Percentiles rank a stretch among this genome's conserved stretches.
Conservation (phyloP, 2,113 vertebrate species). For the Pseudorectes ferrugineus region DNA sequence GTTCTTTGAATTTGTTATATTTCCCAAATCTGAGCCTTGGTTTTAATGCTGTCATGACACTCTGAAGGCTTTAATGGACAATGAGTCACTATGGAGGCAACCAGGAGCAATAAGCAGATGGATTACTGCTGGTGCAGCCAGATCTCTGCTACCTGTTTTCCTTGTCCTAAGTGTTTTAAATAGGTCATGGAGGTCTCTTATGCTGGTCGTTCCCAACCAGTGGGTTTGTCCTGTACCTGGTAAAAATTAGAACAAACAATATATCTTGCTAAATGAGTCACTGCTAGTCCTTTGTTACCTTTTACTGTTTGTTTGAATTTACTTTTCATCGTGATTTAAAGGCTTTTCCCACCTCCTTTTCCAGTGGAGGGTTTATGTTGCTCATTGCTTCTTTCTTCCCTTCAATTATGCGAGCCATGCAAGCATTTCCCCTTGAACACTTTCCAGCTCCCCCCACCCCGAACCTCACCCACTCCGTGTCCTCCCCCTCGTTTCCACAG, state of each 20-base stretch:
- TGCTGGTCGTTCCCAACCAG: not conserved
- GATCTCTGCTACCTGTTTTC: not conserved
- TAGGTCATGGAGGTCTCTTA: not conserved
- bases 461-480: not conserved
- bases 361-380: not conserved
- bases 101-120: not conserved
- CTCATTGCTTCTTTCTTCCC: not conserved
- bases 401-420: not conserved
- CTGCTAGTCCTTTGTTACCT: slow-evolving; percentile 1
- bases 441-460: slow-evolving; percentile 7
- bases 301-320: not conserved
- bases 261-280: not conserved
- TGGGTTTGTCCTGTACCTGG: not conserved
- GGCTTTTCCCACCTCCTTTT: slow-evolving; percentile 10
- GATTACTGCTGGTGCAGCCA: not conserved
- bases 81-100: not conserved
- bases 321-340: not conserved
- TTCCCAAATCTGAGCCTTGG: not conserved
- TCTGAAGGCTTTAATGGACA: not conserved
- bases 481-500: not conserved
- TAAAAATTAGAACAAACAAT: not conserved
- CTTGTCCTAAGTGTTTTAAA: not conserved
- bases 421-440: slow-evolving; percentile 19
- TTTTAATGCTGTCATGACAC: not conserved
- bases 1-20: not conserved